Evolutionary conservation across 2,888 invertebrate genomes (phyloP), one percentile per base, ranked within the genome.

Genomic region (Habroteleia sp.): DNA sequence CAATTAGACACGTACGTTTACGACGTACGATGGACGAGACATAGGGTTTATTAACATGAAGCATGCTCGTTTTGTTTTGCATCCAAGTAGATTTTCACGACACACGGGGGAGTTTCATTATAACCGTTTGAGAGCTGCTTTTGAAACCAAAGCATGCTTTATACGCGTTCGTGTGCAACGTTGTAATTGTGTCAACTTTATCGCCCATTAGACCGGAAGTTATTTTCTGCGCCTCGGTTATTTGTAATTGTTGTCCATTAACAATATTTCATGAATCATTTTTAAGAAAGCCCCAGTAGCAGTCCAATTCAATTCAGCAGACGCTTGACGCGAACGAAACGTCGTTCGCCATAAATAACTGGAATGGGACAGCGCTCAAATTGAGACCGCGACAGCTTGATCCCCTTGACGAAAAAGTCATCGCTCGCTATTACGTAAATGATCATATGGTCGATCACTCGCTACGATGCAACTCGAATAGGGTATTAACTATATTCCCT

Each of bases 1-100:
- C 75, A 73, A 78, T 76, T 76, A 68, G 74, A 48, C 78, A 58
- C 75, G 69, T 68, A 77, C 56, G 46, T 63, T 44, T 72, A 56
- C 73, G 63, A 42, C 48, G 31, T 31, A 63, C 63, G 60, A 73
- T 60, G 65, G 60, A 73, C 60, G 60, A 46, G 60, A 31, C 63
- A 44, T 42, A 66, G 48, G 60, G 25, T 65, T 73, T 66, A 73
- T 73, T 73, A 60, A 58, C 60, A 66, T 60, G 50, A 60, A 17
- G 20, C 65, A 73, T 60, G 60, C 73, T 73, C 66, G 60, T 58
- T 73, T 66, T 54, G 54, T 66, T 58, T 73, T 58, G 58, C 46
- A 65, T 56, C 37, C 44, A 71, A 71, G 65, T 54, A 23, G 52
- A 72, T 72, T 63, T 72, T 65, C 56, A 72, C 62, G 42, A 52